Percentiles rank a stretch among this genome's conserved stretches.
Evolutionary conservation across 1,140 invertebrate genomes (phyloP).

Genomic region (Streblospio benedicti): DNA sequence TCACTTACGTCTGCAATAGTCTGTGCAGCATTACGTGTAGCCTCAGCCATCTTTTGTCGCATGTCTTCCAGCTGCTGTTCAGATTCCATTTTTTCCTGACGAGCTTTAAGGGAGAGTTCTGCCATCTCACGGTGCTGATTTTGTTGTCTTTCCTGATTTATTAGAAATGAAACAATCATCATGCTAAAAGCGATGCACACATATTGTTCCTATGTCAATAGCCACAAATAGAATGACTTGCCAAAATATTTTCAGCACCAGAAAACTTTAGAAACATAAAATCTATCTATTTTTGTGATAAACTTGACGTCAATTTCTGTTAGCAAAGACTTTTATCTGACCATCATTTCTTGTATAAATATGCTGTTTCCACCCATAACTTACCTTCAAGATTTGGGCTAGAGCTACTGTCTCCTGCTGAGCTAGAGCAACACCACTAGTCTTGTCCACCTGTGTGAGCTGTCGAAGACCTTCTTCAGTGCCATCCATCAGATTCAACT

Average conservation of each 20-base stretch:
- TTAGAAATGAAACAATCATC: conserved; percentile 7
- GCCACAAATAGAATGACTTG: no score
- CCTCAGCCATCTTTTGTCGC: conserved; percentile 23
- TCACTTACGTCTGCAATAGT: conserved; percentile 18
- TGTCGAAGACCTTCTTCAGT: conserved; percentile 42
- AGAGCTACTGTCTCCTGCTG: conserved; percentile 47
- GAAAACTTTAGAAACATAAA: no score
- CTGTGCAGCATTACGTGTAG: conserved; percentile 22
- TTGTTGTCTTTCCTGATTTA: conserved; percentile 33
- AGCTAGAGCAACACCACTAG: conserved; percentile 39
- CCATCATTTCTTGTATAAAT: not conserved
- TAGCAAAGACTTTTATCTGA: conserved; percentile 8
- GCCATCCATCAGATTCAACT: conserved; percentile 41
- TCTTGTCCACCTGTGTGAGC: conserved; percentile 38
- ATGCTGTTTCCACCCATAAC: no score
- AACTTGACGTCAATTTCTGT: no score
- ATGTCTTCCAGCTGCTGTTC: conserved; percentile 26
- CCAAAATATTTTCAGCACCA: no score
- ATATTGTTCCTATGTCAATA: not conserved
- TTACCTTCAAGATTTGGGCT: conserved; percentile 44
- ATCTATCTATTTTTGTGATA: no score
- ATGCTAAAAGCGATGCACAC: not conserved
- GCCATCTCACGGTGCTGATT: conserved; percentile 34
- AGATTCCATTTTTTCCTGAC: conserved; percentile 28
- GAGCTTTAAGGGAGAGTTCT: conserved; percentile 29